phyloP scores from a whole-genome alignment of 2,797 vertebrate genomes.

The Myotis findleyi region DNA sequence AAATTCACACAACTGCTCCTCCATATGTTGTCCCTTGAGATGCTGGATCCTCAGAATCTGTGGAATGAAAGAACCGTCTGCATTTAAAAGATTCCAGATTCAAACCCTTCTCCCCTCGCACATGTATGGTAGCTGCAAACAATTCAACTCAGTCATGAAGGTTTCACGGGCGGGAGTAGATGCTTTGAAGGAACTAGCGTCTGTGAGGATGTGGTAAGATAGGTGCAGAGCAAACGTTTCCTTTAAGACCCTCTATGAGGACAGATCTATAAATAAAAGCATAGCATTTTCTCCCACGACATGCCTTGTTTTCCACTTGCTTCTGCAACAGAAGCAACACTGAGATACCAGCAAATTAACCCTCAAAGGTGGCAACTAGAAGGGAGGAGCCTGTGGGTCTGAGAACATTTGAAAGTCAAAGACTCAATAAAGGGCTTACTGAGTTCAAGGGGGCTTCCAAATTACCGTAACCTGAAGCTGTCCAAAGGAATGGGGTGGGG shows the following conservation, averaged over 20 bases:
- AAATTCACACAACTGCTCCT: neutral
- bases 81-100: neutral
- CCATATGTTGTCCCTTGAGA: neutral
- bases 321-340: neutral
- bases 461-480: neutral
- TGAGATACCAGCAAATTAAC: neutral
- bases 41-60: neutral
- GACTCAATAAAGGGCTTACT: neutral
- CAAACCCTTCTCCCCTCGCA: neutral
- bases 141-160: neutral
- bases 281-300: neutral
- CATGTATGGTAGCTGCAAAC: neutral
- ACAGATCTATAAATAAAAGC: slow-evolving; percentile 7
- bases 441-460: neutral
- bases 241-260: neutral
- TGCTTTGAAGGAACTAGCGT: slow-evolving; percentile 37
- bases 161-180: neutral
- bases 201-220: neutral
- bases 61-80: neutral
- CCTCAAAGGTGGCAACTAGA: neutral
- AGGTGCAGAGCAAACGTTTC: neutral
- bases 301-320: no score
- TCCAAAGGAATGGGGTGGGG: neutral
- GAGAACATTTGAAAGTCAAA: neutral
- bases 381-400: neutral